These are phyloP conservation scores for Camptogramma bilineatum DNA, from an alignment of 2,888 invertebrate species.

Conservation along the genomic window DNA sequence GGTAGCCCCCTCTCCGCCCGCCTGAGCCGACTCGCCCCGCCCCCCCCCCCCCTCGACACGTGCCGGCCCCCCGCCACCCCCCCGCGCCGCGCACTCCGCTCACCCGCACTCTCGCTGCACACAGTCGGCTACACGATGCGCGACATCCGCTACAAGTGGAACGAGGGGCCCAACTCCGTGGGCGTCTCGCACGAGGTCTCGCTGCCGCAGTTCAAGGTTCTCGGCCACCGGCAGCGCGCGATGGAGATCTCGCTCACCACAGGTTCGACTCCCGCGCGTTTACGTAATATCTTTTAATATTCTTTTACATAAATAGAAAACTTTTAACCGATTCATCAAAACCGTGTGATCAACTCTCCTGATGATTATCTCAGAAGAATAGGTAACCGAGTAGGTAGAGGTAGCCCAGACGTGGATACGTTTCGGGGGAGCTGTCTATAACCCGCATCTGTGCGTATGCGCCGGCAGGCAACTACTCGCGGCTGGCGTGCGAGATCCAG, in stretches of 20 bases:
- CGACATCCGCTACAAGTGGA: conserved; percentile 98
- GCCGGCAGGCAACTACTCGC: conserved; percentile 94
- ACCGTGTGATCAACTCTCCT: too few relatives aligned
- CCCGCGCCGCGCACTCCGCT: conserved; percentile 16
- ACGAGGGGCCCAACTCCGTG: conserved; percentile 95
- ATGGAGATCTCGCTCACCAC: conserved; percentile 97
- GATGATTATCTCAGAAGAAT: neutral
- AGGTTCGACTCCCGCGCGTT: conserved; percentile 82
- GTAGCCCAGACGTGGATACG: neutral
- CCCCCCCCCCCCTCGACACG: conserved; percentile 42
- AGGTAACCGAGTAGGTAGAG: neutral
- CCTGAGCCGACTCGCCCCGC: conserved; percentile 17
- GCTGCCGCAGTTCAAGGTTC: conserved; percentile 97
- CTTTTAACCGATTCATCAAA: too few relatives aligned
- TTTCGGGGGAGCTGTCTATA: neutral
- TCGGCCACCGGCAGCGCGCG: conserved; percentile 96
- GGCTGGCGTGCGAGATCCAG: conserved; percentile 96
- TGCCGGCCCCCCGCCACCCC: conserved; percentile 26
- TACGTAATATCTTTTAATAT: neutral
- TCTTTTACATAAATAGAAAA: too few relatives aligned
- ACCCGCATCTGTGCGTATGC: conserved; percentile 4
- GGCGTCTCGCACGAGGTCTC: conserved; percentile 96
- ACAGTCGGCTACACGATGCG: conserved; percentile 98
- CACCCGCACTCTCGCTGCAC: conserved; percentile 45
- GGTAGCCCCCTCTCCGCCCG: conserved; percentile 83